These are phyloP conservation scores for Aplodontia rufa DNA, from an alignment of 2,113 vertebrate genomes.

Conservation along the genomic window DNA sequence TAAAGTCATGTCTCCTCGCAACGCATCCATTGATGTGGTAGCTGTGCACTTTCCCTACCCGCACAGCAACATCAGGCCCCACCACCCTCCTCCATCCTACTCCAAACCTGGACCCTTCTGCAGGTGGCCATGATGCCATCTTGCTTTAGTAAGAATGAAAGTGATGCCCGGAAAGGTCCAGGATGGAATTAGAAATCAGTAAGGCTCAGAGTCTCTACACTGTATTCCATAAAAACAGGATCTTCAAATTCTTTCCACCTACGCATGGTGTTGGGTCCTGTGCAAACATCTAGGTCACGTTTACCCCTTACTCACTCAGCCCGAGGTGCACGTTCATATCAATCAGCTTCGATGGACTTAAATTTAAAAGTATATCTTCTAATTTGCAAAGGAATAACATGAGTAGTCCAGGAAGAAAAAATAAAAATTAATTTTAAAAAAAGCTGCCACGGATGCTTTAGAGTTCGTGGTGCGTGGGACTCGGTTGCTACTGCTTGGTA, in stretches of 20 bases:
- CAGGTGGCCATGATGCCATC: background rate
- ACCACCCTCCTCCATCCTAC: too few relatives aligned
- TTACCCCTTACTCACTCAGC: background rate
- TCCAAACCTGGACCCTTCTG: background rate
- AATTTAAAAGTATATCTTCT: background rate
- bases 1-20: background rate
- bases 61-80: fast-evolving
- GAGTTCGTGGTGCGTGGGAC: fast-evolving
- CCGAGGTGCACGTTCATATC: background rate
- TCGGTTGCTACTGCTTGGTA: background rate
- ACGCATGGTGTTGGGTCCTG: background rate
- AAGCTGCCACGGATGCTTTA: background rate
- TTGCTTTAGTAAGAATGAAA: background rate
- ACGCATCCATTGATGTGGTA: fast-evolving
- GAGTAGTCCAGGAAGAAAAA: background rate
- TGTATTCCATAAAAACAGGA: background rate
- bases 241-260: background rate
- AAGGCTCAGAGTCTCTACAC: background rate
- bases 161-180: background rate
- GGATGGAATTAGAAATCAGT: background rate
- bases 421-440: background rate
- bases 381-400: background rate
- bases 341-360: background rate
- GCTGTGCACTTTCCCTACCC: background rate
- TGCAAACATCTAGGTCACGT: background rate